Evolutionary conservation across 2,113 vertebrate species (phyloP), one percentile per base, ranked within the genome.

Genomic region (Erythrolamprus reginae): DNA sequence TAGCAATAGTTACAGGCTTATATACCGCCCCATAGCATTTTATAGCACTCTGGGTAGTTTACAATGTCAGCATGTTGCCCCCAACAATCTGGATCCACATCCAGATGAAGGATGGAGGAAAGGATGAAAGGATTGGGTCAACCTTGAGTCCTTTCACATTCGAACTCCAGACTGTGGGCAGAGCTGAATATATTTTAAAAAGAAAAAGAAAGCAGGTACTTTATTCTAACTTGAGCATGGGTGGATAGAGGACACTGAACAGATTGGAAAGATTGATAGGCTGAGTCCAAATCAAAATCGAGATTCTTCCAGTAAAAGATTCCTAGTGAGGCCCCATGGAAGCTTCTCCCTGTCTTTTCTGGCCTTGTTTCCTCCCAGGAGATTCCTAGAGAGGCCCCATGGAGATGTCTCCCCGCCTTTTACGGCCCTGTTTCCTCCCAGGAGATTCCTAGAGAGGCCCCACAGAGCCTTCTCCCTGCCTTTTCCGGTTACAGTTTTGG

Each of bases 271-370:
- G 1, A 38, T 90, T 91, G 93, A 92, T 90, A 95, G 93, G 88
- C 91, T 89, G 94, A 94, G 86, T 95, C 95, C 94, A 92, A 95
- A 96, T 94, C 95, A 95, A 95, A 95, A 94, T 93, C 95, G 95
- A 93, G 90, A 91, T 93, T 96, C 92, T 95, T 92, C 88, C 88
- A 65, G 21, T 95, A 95, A 93, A 93, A n/a, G n/a, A n/a, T n/a
- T n/a, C n/a, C n/a, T n/a, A n/a, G n/a, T n/a, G n/a, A n/a, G n/a
- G n/a, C n/a, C n/a, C n/a, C n/a, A n/a, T n/a, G n/a, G n/a, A n/a
- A n/a, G n/a, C n/a, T n/a, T n/a, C n/a, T n/a, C n/a, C n/a, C n/a
- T n/a, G n/a, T n/a, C n/a, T n/a, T n/a, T n/a, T n/a, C n/a, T n/a
- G n/a, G n/a, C n/a, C n/a, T n/a, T n/a, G n/a, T n/a, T n/a, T n/a